Evolutionary conservation across 1,140 invertebrate species (phyloP), one percentile per base, ranked within the genome.

Genomic region (Heliothis subflexa): DNA sequence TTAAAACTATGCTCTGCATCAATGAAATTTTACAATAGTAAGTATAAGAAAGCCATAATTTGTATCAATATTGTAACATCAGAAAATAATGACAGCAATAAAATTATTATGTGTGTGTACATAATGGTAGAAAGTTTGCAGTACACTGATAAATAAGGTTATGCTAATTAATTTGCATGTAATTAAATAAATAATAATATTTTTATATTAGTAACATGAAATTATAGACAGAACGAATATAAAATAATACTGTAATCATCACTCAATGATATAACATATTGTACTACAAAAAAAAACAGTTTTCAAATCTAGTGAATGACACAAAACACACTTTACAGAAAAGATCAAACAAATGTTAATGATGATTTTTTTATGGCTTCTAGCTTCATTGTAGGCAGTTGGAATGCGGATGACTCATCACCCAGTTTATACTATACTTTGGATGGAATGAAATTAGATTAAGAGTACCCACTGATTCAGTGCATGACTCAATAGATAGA

Each of bases 401-500:
- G 55, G 73, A 76, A 78, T 40, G 70, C 45, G 62, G 47, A 68
- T 75, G 61, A 73, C 11, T 79, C 70, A 73, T 52, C 28, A 57
- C 45, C 47, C 13, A 33, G 10, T 61, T n/a, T 33, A 28, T 40
- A 47, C 54, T 75, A 52, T 33, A 70, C 40, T 47, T 68, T 61
- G 64, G n/a, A 62, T 73, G 71, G 73, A 47, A 62, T 74, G 76
- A 77, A 79, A 82, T 78, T 82, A 80, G 52, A 68, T 75, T 73
- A 74, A 78, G 33, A 72, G 52, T 50, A 62, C 40, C 33, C 45
- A 64, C 71, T 78, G 61, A 78, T 75, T 70, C 54, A 57, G 54
- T 33, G 52, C 62, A 77, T 64, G 75, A 68, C 49, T 77, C 62
- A 55, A 45, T 61, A 45, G 5, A 45, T 61, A 45, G 5, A 50